Percentiles rank a stretch among this genome's conserved stretches.
Evolutionary conservation across 2,888 invertebrate species (phyloP).

Genomic region (Iphiclides podalirius): DNA sequence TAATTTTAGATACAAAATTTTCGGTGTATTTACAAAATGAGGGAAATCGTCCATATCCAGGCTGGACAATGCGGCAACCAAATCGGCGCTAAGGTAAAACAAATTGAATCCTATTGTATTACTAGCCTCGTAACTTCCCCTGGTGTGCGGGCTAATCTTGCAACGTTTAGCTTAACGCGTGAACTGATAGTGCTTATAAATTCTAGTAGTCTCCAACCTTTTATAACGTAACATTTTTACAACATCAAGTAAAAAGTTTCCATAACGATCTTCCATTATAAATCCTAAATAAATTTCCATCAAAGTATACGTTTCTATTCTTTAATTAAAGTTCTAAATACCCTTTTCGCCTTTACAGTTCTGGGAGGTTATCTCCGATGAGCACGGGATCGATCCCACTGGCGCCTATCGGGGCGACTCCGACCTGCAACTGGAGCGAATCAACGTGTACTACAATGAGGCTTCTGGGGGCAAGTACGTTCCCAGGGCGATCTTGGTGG

Average conservation of each 20-base stretch:
- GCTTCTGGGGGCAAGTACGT: slow-evolving; percentile 76
- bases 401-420: slow-evolving; percentile 83
- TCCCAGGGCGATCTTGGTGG: slow-evolving; percentile 59
- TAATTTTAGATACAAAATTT: slow-evolving; percentile 49
- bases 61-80: slow-evolving; percentile 81
- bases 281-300: no score
- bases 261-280: no score
- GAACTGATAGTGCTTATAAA: no score
- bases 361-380: slow-evolving; percentile 68
- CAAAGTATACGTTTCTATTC: no score
- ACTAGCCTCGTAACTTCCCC: no score
- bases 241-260: no score
- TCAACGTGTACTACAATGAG: slow-evolving; percentile 89
- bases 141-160: background rate
- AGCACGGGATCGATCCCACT: slow-evolving; percentile 62
- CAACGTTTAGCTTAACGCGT: background rate
- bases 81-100: slow-evolving; percentile 88
- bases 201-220: no score
- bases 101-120: slow-evolving; percentile 7
- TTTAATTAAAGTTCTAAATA: no score
- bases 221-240: no score
- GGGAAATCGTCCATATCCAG: slow-evolving; percentile 91
- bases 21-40: slow-evolving; percentile 76
- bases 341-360: no score
- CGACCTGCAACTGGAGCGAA: slow-evolving; percentile 86